Evolutionary conservation across 2,797 vertebrate species (phyloP).

Genomic region (Cetoscarus ocellatus): DNA sequence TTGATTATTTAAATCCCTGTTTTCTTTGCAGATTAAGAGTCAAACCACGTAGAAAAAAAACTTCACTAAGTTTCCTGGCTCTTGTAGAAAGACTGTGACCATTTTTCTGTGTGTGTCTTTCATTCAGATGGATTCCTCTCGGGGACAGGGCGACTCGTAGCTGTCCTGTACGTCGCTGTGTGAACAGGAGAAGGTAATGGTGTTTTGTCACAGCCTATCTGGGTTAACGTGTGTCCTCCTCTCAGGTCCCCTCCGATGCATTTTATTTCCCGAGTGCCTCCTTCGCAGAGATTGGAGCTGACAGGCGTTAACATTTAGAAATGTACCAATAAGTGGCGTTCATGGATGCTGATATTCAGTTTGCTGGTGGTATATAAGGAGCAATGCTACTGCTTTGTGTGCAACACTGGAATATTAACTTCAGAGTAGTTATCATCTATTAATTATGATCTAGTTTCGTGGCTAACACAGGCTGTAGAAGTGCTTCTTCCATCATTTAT

Average conservation of each 20-base stretch:
- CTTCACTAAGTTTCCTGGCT: conserved; percentile 6
- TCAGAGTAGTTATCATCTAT: conserved; percentile 41
- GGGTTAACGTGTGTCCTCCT: conserved; percentile 80
- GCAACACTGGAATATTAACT: conserved; percentile 43
- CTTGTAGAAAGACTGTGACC: conserved; percentile 7
- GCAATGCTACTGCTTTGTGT: conserved; percentile 45
- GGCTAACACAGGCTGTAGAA: conserved; percentile 12
- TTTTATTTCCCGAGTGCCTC: conserved; percentile 81
- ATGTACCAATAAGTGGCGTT: conserved; percentile 86
- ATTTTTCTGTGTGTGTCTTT: conserved; percentile 29
- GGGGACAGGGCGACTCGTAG: conserved; percentile 68
- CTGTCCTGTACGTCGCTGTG: conserved; percentile 74
- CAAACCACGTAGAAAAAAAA: conserved; percentile 8
- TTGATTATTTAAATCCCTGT: background rate
- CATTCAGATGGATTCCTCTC: conserved; percentile 68
- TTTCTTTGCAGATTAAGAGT: background rate
- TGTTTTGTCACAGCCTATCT: conserved; percentile 88
- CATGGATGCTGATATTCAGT: conserved; percentile 80
- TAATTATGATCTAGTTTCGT: conserved; percentile 49
- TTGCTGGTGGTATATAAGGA: conserved; percentile 69
- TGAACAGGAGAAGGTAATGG: conserved; percentile 81
- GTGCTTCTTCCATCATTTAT: conserved; percentile 33
- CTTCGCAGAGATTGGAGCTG: conserved; percentile 88
- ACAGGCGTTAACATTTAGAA: conserved; percentile 92
- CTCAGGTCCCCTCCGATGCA: conserved; percentile 76